Base-by-base conservation (phyloP, 2,797 vertebrate genomes). In the Alcedo atthis region DNA sequence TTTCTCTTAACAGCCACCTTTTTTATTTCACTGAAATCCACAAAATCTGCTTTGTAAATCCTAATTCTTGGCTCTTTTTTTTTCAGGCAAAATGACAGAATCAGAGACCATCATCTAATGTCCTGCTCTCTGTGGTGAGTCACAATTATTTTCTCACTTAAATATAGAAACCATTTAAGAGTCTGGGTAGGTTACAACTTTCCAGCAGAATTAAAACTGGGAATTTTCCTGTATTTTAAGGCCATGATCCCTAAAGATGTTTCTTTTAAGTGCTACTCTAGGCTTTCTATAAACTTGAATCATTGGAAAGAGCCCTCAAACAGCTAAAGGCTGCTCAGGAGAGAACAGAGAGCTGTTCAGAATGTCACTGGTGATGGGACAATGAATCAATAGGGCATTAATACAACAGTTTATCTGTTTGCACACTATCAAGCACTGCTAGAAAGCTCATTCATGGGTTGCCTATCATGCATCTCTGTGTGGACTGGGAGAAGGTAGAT, bases 101-200 rank as follows among this genome's bases (percentile, higher is more conserved):
- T 77, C 46, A 0, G 68, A 80, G 49, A 68, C 62, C 64, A 78
- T 85, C 64, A 78, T 85, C 68, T 64, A 37, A 10, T 66, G 64
- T 80, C 62, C 78, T 59, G 16, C 46, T 89, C 20, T 46, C 54
- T 82, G 48, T 49, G 75, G 35, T 92, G 75, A 95, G 85, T 91
- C 86, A 91, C 55, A 74, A 35, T 43, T 62, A 81, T 87, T 89
- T 92, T 91, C 79, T 90, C 43, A 30, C 64, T 86, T 86, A 81
- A 86, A 94, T 85, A 64, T 22, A 85, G 68, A 82, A 94, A 85
- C 49, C 25, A 19, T 90, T 69, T 55, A 42, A 42, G 19, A 55
- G 10, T 59, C 76, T 71, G 68, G 13, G 57, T 61, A 92, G 58
- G 37, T 66, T 74, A 64, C 42, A 76, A 16, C 43, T 87, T 92